Evolutionary conservation across 2,113 vertebrate species (phyloP).

Genomic region (Vulpes ferrilata): DNA sequence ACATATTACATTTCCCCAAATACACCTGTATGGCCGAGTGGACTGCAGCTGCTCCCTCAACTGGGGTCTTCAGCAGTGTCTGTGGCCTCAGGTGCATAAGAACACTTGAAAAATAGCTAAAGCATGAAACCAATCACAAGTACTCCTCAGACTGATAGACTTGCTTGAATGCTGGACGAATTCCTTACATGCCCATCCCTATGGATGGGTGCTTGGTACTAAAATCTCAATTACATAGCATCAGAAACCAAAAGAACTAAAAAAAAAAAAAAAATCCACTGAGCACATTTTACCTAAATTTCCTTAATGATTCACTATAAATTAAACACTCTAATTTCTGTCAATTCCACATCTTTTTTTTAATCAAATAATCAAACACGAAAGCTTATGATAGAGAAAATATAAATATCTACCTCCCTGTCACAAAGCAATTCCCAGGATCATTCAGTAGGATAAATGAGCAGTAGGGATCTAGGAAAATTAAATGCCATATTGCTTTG

Average conservation of each 20-base stretch:
- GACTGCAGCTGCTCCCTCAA: constrained; percentile 71
- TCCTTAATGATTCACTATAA: constrained; percentile 43
- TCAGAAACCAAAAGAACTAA: neutral
- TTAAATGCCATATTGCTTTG: constrained; percentile 34
- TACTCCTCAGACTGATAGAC: neutral
- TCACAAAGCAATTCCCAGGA: constrained; percentile 44
- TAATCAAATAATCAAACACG: constrained; percentile 37
- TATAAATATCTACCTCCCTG: neutral
- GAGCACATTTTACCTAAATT: constrained; percentile 20
- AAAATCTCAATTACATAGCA: constrained; percentile 35
- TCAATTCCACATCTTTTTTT: neutral
- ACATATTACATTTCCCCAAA: constrained; percentile 68
- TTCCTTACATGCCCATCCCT: neutral
- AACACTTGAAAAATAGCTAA: constrained; percentile 45
- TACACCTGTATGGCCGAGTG: neutral
- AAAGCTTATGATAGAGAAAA: constrained; percentile 48
- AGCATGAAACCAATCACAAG: constrained; percentile 20
- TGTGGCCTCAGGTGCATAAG: neutral
- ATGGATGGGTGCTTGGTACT: neutral
- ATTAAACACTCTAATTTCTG: constrained; percentile 47
- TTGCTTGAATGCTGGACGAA: neutral
- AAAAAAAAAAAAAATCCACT: neutral
- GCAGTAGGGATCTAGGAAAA: neutral
- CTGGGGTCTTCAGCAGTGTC: constrained; percentile 46
- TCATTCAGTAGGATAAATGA: constrained; percentile 26